phyloP scores from a whole-genome alignment of 2,113 vertebrate species.

The Amphiprion percula region DNA sequence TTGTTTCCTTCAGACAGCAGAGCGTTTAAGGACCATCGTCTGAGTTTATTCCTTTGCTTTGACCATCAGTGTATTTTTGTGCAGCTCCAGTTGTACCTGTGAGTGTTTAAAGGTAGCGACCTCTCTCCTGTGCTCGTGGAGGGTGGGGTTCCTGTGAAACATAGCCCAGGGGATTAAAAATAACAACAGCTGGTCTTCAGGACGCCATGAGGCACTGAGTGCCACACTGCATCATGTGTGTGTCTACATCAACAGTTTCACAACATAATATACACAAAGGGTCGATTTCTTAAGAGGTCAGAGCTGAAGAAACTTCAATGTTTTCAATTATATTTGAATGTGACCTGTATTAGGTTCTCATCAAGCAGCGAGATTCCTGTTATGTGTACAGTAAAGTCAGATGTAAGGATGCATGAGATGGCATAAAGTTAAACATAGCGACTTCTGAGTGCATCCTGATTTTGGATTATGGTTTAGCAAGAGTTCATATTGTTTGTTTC shows the following conservation, averaged over 20 bases:
- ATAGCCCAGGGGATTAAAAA: conserved; percentile 84
- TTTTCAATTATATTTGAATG: not conserved
- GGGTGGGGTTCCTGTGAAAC: conserved; percentile 76
- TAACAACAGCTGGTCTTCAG: conserved; percentile 86
- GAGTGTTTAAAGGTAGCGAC: conserved; percentile 33
- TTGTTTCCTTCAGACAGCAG: conserved; percentile 50
- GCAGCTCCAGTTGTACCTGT: conserved; percentile 28
- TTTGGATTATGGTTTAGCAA: not conserved
- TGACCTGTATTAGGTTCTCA: not conserved
- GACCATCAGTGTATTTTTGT: conserved; percentile 1
- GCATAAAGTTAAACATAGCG: not conserved
- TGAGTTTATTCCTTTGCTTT: not conserved
- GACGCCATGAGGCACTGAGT: conserved; percentile 76
- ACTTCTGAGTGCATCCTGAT: not conserved
- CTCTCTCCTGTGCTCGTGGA: conserved; percentile 41
- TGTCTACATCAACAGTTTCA: conserved; percentile 48
- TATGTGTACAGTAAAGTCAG: not conserved
- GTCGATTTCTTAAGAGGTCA: not conserved
- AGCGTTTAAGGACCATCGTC: not conserved
- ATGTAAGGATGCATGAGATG: not conserved
- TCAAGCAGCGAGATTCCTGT: not conserved
- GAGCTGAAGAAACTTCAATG: not conserved
- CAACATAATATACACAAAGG: conserved; percentile 28
- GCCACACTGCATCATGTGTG: conserved; percentile 53
- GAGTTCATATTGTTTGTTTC: not conserved